Conservation (phyloP, 1,140 invertebrate genomes). For the Acromyrmex charruanus region DNA sequence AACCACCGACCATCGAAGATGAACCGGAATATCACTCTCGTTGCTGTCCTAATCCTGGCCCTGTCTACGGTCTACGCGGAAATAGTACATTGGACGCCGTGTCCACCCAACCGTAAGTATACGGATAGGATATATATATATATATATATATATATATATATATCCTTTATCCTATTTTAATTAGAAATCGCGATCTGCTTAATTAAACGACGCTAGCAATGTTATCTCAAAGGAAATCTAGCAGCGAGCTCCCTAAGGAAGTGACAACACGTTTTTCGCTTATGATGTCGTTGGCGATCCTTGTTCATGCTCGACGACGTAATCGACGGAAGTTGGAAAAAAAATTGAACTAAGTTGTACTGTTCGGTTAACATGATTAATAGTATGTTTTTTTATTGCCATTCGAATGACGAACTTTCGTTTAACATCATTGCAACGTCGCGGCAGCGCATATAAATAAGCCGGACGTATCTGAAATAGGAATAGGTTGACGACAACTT, state of each 20-base stretch:
- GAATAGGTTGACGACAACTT: background rate
- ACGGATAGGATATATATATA: background rate
- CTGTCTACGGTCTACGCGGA: constrained; percentile 70
- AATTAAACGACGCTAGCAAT: constrained; percentile 10
- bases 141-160: too few species aligned
- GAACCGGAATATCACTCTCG: constrained; percentile 74
- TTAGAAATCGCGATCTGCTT: background rate
- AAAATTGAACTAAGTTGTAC: constrained; percentile 16
- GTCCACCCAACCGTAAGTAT: constrained; percentile 72
- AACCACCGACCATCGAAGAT: constrained; percentile 75
- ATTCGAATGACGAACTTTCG: background rate
- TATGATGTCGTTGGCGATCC: background rate
- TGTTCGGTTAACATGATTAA: background rate
- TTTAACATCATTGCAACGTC: constrained; percentile 8
- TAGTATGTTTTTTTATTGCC: background rate
- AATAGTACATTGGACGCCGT: constrained; percentile 68
- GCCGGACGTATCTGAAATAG: background rate
- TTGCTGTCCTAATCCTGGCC: constrained; percentile 67
- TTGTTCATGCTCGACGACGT: background rate
- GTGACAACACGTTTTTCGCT: constrained; percentile 1
- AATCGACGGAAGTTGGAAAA: background rate
- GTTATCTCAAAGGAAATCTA: background rate
- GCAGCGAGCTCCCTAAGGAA: background rate
- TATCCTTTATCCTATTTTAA: constrained; percentile 16
- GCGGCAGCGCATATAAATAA: constrained; percentile 19